These are phyloP conservation scores for Platorchestia sp. DNA, from an alignment of 1,140 invertebrate genomes.

Conservation along the genomic window DNA sequence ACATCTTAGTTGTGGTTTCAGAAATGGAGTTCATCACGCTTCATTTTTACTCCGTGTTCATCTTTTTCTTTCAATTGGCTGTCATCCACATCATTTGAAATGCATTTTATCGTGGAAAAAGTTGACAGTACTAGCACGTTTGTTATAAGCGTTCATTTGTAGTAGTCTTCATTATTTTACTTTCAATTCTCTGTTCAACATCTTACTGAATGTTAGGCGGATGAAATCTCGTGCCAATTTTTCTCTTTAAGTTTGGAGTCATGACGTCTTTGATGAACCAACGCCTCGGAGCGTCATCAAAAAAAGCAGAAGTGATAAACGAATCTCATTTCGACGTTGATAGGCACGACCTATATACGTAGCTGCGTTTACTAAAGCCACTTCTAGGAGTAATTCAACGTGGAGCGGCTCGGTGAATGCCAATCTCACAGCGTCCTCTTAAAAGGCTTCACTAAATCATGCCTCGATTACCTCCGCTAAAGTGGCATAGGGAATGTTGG, in stretches of 20 bases:
- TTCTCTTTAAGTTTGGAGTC: too few species aligned
- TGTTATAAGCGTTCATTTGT: too few species aligned
- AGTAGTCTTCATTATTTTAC: too few species aligned
- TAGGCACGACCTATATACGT: neutral
- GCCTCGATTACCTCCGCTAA: neutral
- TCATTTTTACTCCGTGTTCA: too few species aligned
- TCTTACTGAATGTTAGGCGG: neutral
- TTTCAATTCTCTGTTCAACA: neutral
- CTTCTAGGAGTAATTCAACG: neutral
- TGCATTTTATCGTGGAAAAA: neutral
- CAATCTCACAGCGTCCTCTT: neutral
- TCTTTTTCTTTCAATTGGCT: neutral
- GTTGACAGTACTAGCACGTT: too few species aligned
- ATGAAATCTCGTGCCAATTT: neutral
- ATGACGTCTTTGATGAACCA: neutral
- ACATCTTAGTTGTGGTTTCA: too few species aligned
- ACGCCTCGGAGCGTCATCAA: neutral
- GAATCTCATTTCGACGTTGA: neutral
- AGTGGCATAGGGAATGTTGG: neutral
- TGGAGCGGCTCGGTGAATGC: neutral
- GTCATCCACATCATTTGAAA: neutral
- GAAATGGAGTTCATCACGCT: too few species aligned
- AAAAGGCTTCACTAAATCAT: neutral
- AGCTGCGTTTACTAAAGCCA: neutral
- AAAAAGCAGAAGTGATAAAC: neutral